A percentile compares a stretch with the other conserved stretches of the same genome.
These are phyloP conservation scores for Parascotia fuliginaria DNA, from an alignment of 2,888 invertebrate genomes.

Conservation along the genomic window DNA sequence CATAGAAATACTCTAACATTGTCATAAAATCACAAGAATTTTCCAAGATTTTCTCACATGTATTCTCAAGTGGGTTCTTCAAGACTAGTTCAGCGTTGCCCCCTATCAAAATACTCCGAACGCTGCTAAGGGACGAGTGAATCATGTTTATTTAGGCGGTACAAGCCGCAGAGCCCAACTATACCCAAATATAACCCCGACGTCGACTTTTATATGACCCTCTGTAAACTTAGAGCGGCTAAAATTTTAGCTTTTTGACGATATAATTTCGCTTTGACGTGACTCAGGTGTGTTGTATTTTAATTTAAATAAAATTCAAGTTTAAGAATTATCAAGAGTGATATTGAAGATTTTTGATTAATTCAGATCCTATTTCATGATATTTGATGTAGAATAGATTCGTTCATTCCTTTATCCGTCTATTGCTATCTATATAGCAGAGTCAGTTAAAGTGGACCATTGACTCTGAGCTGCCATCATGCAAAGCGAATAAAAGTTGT, in stretches of 20 bases:
- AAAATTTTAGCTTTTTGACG: conserved; percentile 23
- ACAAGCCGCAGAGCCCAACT: conserved; percentile 24
- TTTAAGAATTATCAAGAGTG: too few species aligned
- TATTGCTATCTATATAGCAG: too few species aligned
- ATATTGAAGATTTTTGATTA: too few species aligned
- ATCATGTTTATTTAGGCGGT: conserved; percentile 50
- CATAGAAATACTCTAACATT: conserved; percentile 39
- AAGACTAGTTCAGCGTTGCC: conserved; percentile 22
- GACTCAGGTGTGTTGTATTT: conserved; percentile 32
- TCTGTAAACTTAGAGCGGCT: conserved; percentile 36
- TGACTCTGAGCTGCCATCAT: too few species aligned
- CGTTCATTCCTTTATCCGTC: too few species aligned
- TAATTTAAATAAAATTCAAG: conserved; percentile 6
- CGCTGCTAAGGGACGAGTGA: conserved; percentile 41
- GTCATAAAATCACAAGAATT: conserved; percentile 41
- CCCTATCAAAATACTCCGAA: conserved; percentile 42
- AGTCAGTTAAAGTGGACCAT: too few species aligned
- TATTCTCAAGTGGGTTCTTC: conserved; percentile 36
- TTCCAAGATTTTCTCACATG: conserved; percentile 29
- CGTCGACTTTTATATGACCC: conserved; percentile 39
- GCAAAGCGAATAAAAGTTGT: too few species aligned
- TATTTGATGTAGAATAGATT: too few species aligned
- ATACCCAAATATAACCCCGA: conserved; percentile 26
- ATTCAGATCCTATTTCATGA: too few species aligned
- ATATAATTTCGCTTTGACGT: conserved; percentile 22